Evolutionary conservation across 2,888 invertebrate genomes (phyloP), one percentile per base, ranked within the genome.

Genomic region (Apodemia zela): DNA sequence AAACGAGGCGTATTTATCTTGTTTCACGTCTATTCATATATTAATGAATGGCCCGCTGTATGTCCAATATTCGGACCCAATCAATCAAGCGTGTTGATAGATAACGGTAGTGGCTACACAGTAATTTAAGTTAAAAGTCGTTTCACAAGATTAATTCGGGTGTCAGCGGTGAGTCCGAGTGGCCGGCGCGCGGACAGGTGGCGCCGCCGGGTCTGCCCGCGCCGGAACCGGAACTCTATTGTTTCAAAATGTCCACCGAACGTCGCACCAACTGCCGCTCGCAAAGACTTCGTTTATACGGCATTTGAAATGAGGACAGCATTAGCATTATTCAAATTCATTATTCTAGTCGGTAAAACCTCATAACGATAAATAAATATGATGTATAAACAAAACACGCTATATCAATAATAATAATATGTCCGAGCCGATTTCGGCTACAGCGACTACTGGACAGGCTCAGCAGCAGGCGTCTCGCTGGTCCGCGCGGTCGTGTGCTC

Each of bases 151-250:
- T 51, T 51, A 51, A 51, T 51, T 51, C 21, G n/a, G n/a, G 17
- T 47, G 47, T 47, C 47, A n/a, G 47, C 38, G 38, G 42, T 4
- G 10, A 10, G 49, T 49, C 49, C 18, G 51, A 42, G 38, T 25
- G 60, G n/a, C 38, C 18, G 59, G 21, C 18, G 21, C 21, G 42
- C 17, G 38, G 59, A 38, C 59, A 33, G 59, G 59, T 35, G 59
- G 59, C 59, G 15, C 49, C 49, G 49, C 17, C 18, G 11, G 49
- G 59, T 38, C 42, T 38, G 59, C 21, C 7, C 35, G 38, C 35
- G 18, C 60, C 60, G 60, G 60, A 42, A 60, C 60, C 60, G 60
- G 60, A 60, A 60, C 60, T 42, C 51, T 51, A 51, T 51, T 51
- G 51, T 51, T 51, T 51, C 21, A 51, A 47, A 51, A 51, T 38